Evolutionary conservation across 2,797 vertebrate species (phyloP).

Genomic region (Chaetophractus vellerosus): DNA sequence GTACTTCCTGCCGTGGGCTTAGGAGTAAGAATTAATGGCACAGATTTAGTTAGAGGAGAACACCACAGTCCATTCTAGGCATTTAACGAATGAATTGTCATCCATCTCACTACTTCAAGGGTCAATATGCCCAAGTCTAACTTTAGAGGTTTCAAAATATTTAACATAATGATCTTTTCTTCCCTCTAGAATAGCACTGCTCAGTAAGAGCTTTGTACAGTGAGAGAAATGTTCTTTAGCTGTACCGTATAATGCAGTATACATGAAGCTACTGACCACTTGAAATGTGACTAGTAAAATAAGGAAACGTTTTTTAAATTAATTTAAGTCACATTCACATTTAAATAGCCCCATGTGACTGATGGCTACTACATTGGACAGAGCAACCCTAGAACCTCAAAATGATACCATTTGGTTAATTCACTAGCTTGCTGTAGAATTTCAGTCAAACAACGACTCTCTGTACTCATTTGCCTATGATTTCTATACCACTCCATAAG

Average conservation of each 20-base stretch:
- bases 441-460: not conserved
- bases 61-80: not conserved
- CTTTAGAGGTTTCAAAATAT: not conserved
- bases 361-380: not conserved
- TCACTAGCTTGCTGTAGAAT: not conserved
- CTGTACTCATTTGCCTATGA: not conserved
- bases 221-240: too few relatives aligned
- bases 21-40: fast-evolving
- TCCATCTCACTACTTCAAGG: not conserved
- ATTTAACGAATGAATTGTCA: too few relatives aligned
- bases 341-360: not conserved
- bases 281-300: not conserved
- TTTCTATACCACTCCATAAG: not conserved
- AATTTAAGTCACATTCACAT: not conserved
- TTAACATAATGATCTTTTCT: not conserved
- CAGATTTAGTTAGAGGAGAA: not conserved
- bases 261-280: not conserved
- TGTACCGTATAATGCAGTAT: not conserved
- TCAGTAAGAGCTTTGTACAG: not conserved
- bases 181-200: not conserved
- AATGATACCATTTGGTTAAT: not conserved
- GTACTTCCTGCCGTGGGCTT: not conserved
- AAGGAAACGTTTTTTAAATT: constrained; percentile 1
- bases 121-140: not conserved
- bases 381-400: not conserved